Base-by-base conservation (phyloP, 2,888 invertebrate genomes). In the Gymnocheta viridis region DNA sequence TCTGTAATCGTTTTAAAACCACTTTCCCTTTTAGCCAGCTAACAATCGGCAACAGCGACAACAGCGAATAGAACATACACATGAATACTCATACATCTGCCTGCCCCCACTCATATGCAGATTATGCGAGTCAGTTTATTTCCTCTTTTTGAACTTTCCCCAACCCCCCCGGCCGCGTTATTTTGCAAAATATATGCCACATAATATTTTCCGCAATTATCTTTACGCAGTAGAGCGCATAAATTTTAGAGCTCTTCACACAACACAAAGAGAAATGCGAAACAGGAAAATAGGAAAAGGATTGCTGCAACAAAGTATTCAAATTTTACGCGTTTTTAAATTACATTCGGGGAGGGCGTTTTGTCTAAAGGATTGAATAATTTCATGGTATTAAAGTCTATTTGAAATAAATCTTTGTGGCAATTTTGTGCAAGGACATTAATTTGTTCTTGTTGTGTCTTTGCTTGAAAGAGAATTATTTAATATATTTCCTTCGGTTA, bases 151-250 rank as follows among this genome's bases (percentile, higher is more conserved):
- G 0, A 81, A 62, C 32, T 49, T 76, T 51, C 27, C 2, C n/a
- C 41, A n/a, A 1, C n/a, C n/a, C 4, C 60, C 62, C 51, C 54
- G 3, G 12, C 41, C 14, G 4, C 14, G 10, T 64, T 56, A 4
- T 35, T 14, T 64, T 44, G 60, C 22, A 70, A 47, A 49, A 73
- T 58, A 35, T 77, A 58, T 73, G 72, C 80, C 80, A 72, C 56
- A 80, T 66, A 73, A 72, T 80, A 73, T 82, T 76, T 76, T 69
- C 69, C 81, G 74, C 81, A 76, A 82, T 82, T 82, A 82, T 82
- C 81, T 82, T 76, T 38, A 82, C 74, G 67, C 81, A 82, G 81
- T 82, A 69, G 69, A 82, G 81, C 81, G 47, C 81, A 76, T 76
- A 70, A 64, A 82, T 76, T 56, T 69, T 64, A 81, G 62, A 76